Base-by-base conservation (phyloP, 1,140 invertebrate species). In the Bicyclus anynana region DNA sequence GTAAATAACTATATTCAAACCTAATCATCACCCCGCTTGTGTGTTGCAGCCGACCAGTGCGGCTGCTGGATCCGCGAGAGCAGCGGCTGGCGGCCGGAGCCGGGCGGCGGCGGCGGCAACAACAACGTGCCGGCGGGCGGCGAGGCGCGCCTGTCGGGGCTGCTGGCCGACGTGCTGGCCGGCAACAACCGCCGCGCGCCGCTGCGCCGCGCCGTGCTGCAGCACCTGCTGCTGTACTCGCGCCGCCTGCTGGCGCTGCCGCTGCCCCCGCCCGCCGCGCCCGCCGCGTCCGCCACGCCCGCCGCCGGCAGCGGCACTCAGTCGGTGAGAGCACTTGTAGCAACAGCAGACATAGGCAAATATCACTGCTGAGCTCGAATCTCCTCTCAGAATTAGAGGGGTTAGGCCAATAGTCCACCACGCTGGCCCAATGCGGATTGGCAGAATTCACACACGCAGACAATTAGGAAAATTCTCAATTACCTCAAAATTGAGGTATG, bases 241-340 rank as follows among this genome's bases (percentile, higher is more conserved):
- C 62, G 80, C 50, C 92, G 91, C 69, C 90, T 96, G 66, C 91
- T 95, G 5, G 91, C 94, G 66, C 92, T 93, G 27, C 93, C 93
- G 35, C 81, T 94, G 46, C 90, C 90, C 10, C 33, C 59, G 9
- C 29, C 40, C 18, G 21, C 59, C 1, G 48, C 51, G n/a, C 51
- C 37, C 7, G 10, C n/a, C 53, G n/a, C n/a, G n/a, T n/a, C n/a
- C n/a, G n/a, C n/a, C 5, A n/a, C 12, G 72, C 69, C 23, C 16
- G 49, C 13, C 33, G 29, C 9, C 29, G 29, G 29, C 10, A 33
- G 29, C 42, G 17, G 42, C n/a, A 27, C 17, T 21, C 44, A 55
- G 10, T 44, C 38, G n/a, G 37, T 26, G 21, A 44, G 40, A 14
- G n/a, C n/a, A n/a, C n/a, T n/a, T n/a, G n/a, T n/a, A n/a, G n/a